Evolutionary conservation across 2,888 invertebrate genomes (phyloP).

Genomic region (Oscheius myriophilus): DNA sequence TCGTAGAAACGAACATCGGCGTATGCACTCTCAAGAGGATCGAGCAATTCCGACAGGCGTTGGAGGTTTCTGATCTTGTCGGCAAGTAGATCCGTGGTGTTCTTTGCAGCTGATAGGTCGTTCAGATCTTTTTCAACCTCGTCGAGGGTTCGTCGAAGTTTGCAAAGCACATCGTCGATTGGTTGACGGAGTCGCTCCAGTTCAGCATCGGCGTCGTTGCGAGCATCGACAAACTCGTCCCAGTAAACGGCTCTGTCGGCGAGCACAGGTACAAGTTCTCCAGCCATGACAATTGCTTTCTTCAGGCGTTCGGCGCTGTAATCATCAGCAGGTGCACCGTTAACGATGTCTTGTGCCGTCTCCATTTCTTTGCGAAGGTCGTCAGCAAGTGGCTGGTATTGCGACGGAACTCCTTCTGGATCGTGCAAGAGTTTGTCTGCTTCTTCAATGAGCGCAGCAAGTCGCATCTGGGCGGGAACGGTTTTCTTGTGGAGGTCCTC

Average conservation of each 20-base stretch:
- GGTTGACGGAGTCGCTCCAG: slow-evolving; percentile 45
- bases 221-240: slow-evolving; percentile 50
- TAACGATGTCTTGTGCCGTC: slow-evolving; percentile 32
- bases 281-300: slow-evolving; percentile 37
- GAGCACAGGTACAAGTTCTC: slow-evolving; percentile 43
- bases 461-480: slow-evolving; percentile 33
- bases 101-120: slow-evolving; percentile 31
- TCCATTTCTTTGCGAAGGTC: slow-evolving; percentile 37
- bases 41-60: slow-evolving; percentile 52
- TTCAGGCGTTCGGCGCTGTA: slow-evolving; percentile 32
- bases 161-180: slow-evolving; percentile 36
- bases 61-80: slow-evolving; percentile 46
- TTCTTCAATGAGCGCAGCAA: slow-evolving; percentile 46
- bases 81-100: slow-evolving; percentile 38
- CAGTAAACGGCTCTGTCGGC: slow-evolving; percentile 46
- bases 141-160: slow-evolving; percentile 32
- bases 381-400: slow-evolving; percentile 42
- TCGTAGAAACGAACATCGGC: slow-evolving; percentile 62
- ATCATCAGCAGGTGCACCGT: slow-evolving; percentile 29
- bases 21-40: slow-evolving; percentile 59
- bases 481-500: slow-evolving; percentile 39
- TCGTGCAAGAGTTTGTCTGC: slow-evolving; percentile 42
- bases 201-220: slow-evolving; percentile 51
- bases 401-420: slow-evolving; percentile 46
- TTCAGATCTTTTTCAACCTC: slow-evolving; percentile 39